Evolutionary conservation across 2,888 invertebrate species (phyloP).

Genomic region (Cataglyphis albicans): DNA sequence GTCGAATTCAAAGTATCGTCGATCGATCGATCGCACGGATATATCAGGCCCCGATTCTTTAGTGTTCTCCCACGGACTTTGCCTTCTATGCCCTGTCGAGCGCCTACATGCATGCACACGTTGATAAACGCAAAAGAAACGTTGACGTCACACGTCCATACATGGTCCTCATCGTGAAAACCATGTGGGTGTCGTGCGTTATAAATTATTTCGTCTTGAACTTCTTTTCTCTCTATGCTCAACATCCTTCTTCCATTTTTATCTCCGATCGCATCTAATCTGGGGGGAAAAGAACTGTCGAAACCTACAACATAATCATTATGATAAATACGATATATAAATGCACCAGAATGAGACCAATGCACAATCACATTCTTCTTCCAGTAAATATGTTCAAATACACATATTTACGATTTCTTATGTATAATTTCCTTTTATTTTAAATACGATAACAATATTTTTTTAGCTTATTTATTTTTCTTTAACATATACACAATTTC

Average conservation of each 20-base stretch:
- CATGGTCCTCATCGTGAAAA: slow-evolving; percentile 80
- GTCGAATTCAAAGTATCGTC: slow-evolving; percentile 45
- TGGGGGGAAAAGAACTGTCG: neutral
- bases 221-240: slow-evolving; percentile 69
- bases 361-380: neutral
- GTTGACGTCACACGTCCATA: slow-evolving; percentile 85
- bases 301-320: neutral
- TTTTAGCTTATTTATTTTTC: neutral
- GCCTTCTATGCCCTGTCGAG: slow-evolving; percentile 81
- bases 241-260: slow-evolving; percentile 21
- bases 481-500: neutral
- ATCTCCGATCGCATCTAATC: neutral
- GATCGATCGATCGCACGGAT: slow-evolving; percentile 64
- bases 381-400: neutral
- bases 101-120: slow-evolving; percentile 79
- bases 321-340: neutral
- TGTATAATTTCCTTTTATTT: neutral
- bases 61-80: slow-evolving; percentile 82
- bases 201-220: slow-evolving; percentile 81
- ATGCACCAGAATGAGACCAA: neutral
- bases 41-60: slow-evolving; percentile 69
- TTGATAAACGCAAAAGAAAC: slow-evolving; percentile 83
- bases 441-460: neutral
- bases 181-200: slow-evolving; percentile 83
- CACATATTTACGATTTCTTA: neutral